These are phyloP conservation scores for Paracentrotus lividus DNA, from an alignment of 53 echinoderm and acorn worm species.

Conservation along the genomic window DNA sequence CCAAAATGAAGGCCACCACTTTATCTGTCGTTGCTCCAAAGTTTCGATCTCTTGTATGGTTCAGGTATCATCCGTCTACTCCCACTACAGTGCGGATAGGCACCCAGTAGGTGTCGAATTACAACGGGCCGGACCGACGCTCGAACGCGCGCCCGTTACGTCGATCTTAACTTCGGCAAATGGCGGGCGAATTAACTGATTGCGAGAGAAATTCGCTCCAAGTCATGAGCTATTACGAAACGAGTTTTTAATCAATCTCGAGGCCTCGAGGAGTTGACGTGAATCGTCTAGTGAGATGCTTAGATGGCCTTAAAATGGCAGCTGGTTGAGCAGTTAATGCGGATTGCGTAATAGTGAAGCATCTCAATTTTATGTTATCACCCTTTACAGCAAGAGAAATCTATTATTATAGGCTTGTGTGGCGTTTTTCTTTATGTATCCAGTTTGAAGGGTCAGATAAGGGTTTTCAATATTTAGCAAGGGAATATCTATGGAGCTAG, in stretches of 20 bases:
- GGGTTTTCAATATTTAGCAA: too few species aligned
- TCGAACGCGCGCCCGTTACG: neutral
- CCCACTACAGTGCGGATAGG: neutral
- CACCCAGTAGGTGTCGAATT: too few species aligned
- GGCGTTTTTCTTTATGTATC: neutral
- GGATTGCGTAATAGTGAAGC: neutral
- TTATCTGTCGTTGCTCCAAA: neutral
- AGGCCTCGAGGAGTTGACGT: neutral
- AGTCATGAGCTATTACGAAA: neutral
- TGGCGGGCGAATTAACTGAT: neutral
- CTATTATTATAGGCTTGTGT: neutral
- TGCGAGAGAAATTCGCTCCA: neutral
- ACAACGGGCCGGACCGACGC: neutral
- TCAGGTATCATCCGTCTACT: neutral
- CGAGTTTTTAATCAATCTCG: constrained; percentile 18
- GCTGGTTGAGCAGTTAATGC: neutral
- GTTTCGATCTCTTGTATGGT: neutral
- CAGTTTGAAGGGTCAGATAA: too few species aligned
- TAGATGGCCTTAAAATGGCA: too few species aligned
- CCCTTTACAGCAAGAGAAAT: neutral
- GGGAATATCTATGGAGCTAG: too few species aligned
- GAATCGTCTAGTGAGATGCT: neutral
- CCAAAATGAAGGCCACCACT: neutral
- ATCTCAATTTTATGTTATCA: neutral
- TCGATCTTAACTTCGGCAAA: neutral